phyloP scores from a whole-genome alignment of 2,888 invertebrate species.

The Coelinius sp. region DNA sequence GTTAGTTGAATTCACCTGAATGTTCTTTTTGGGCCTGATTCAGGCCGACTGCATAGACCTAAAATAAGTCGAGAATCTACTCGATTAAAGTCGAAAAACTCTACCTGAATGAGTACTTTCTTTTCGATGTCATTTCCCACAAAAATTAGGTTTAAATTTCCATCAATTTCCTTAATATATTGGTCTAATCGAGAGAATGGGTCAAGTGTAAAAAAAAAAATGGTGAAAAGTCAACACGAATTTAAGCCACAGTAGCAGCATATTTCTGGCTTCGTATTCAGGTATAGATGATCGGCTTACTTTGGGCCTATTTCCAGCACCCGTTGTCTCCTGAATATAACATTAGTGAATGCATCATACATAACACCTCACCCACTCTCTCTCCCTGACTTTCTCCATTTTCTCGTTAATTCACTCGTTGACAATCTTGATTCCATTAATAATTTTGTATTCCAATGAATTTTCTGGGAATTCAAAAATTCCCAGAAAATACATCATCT shows the following conservation, averaged over 20 bases:
- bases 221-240: slow-evolving; percentile 57
- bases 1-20: no score
- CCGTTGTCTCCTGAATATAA: slow-evolving; percentile 28
- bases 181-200: neutral
- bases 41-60: no score
- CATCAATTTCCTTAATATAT: neutral
- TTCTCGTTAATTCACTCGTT: slow-evolving; percentile 26
- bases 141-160: no score
- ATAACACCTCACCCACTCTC: slow-evolving; percentile 27
- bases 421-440: slow-evolving; percentile 11
- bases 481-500: slow-evolving; percentile 41
- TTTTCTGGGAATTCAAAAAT: no score
- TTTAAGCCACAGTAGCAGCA: slow-evolving; percentile 66
- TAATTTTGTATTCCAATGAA: no score
- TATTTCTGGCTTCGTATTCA: slow-evolving; percentile 69
- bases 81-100: no score
- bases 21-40: no score
- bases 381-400: slow-evolving; percentile 19
- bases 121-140: no score
- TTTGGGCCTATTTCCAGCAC: slow-evolving; percentile 56
- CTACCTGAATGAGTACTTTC: no score
- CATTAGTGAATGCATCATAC: slow-evolving; percentile 3
- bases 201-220: slow-evolving; percentile 38
- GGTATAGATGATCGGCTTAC: slow-evolving; percentile 70
- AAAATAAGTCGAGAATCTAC: no score